Percentiles rank a stretch among this genome's conserved stretches.
These are phyloP conservation scores for Enteromius paludinosus DNA, from an alignment of 2,797 vertebrate genomes.

Conservation along the genomic window DNA sequence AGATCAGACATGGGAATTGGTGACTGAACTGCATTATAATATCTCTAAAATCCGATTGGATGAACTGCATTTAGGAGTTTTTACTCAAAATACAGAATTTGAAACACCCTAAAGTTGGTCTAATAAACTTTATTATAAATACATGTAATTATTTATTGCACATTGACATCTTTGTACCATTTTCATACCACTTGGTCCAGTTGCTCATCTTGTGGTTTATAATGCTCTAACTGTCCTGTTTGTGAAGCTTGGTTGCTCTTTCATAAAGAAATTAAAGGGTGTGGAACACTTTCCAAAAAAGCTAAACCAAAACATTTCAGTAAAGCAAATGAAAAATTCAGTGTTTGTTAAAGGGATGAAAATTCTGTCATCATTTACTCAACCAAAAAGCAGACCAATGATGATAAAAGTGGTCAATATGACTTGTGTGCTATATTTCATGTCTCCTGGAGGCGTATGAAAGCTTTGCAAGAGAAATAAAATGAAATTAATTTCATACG, in stretches of 20 bases:
- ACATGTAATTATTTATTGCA: not conserved
- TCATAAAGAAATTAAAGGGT: not conserved
- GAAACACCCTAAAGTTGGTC: not conserved
- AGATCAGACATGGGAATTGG: not conserved
- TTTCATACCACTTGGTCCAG: not conserved
- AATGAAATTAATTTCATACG: not conserved
- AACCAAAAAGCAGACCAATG: not conserved
- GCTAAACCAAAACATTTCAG: not conserved
- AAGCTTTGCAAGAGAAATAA: not conserved
- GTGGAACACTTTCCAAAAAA: not conserved
- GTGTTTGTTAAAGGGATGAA: not conserved
- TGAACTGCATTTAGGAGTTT: not conserved
- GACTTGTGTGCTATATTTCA: not conserved
- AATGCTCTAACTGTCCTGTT: not conserved
- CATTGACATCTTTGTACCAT: not conserved
- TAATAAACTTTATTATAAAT: not conserved
- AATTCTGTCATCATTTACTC: not conserved
- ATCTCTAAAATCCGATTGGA: not conserved
- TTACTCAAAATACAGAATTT: not conserved
- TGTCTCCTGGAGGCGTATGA: not conserved
- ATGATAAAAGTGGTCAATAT: not conserved
- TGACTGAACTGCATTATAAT: constrained; percentile 11
- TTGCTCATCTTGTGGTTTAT: not conserved
- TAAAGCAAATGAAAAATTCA: not conserved
- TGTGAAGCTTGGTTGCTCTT: not conserved